Evolutionary conservation across 2,797 vertebrate species (phyloP).

Genomic region (Amniataba percoides): DNA sequence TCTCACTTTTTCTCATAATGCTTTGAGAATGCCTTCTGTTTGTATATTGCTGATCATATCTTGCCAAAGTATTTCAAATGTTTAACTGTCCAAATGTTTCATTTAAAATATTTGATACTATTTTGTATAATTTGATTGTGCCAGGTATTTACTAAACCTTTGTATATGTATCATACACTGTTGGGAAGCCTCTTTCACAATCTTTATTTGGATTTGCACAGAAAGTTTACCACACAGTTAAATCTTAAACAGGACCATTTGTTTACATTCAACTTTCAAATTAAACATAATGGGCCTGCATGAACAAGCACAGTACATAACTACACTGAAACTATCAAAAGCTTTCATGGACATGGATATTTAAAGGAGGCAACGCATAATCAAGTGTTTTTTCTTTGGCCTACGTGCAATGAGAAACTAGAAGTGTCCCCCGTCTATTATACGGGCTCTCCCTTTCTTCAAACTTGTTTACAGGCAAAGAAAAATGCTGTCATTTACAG

Average conservation of each 20-base stretch:
- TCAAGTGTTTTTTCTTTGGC: constrained; percentile 1
- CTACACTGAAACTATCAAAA: constrained; percentile 71
- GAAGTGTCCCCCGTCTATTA: constrained; percentile 7
- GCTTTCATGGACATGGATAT: constrained; percentile 38
- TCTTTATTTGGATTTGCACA: constrained; percentile 47
- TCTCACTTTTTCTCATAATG: constrained; percentile 21
- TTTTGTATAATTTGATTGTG: constrained; percentile 58
- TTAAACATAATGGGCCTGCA: constrained; percentile 20
- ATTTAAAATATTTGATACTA: constrained; percentile 47
- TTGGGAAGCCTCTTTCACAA: constrained; percentile 13
- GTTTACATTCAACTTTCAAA: constrained; percentile 14
- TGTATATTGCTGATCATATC: constrained; percentile 43
- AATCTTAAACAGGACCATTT: constrained; percentile 15
- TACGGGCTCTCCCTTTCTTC: constrained; percentile 31
- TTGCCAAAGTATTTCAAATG: constrained; percentile 65
- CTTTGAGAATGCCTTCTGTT: constrained; percentile 20
- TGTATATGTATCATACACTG: constrained; percentile 13
- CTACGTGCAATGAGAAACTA: constrained; percentile 18
- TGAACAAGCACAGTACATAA: constrained; percentile 44
- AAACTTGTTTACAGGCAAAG: constrained; percentile 55
- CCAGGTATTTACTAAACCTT: constrained; percentile 32
- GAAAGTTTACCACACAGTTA: constrained; percentile 10
- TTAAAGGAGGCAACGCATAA: constrained; percentile 6
- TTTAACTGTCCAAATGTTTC: not conserved
- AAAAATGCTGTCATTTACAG: constrained; percentile 61